Percentiles rank a stretch among this genome's conserved stretches.
Conservation (phyloP, 2,888 invertebrate species). For the Lasioglossum figueresi region DNA sequence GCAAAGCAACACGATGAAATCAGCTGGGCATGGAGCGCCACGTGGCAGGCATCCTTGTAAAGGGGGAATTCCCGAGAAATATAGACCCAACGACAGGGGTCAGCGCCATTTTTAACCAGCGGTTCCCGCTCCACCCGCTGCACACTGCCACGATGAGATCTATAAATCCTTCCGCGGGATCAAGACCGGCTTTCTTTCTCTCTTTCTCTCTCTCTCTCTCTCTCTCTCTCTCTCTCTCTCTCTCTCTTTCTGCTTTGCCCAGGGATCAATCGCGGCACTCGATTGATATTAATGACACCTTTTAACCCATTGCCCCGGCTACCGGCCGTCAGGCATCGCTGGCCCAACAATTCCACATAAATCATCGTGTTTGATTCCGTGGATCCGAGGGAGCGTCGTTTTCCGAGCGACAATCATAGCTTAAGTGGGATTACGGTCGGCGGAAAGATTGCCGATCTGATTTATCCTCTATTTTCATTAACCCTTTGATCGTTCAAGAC, state of each 20-base stretch:
- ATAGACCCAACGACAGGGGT: conserved; percentile 76
- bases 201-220: neutral
- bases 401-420: neutral
- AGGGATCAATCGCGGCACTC: conserved; percentile 66
- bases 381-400: neutral
- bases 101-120: conserved; percentile 73
- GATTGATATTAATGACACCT: conserved; percentile 74
- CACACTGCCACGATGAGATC: conserved; percentile 53
- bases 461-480: neutral
- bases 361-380: conserved; percentile 34
- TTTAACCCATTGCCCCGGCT: conserved; percentile 65
- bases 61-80: conserved; percentile 71
- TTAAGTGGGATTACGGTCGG: neutral
- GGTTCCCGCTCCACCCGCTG: conserved; percentile 41
- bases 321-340: conserved; percentile 43
- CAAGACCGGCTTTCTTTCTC: conserved; percentile 38
- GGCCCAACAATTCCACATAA: conserved; percentile 32
- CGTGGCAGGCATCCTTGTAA: conserved; percentile 68
- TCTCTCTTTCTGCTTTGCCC: conserved; percentile 34
- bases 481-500: neutral
- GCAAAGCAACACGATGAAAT: conserved; percentile 57
- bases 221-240: conserved; percentile 5
- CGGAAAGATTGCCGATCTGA: neutral
- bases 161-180: conserved; percentile 71
- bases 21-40: conserved; percentile 70